Conservation (phyloP, 2,888 invertebrate species). For the Drosophila dives region DNA sequence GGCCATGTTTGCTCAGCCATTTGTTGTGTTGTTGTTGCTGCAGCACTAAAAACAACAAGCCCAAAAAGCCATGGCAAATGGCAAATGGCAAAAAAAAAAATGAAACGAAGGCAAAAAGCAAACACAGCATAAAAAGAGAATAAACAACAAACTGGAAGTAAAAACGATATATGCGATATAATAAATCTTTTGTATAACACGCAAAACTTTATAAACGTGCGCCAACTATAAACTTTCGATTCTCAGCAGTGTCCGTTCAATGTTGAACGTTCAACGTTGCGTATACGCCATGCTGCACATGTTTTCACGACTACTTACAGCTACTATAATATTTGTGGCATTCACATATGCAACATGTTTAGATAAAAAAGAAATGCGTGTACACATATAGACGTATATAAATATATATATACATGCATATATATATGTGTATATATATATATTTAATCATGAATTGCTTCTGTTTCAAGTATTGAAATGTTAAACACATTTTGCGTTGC, state of each 20-base stretch:
- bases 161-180: conserved; percentile 49
- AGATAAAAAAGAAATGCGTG: neutral
- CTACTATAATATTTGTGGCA: conserved; percentile 34
- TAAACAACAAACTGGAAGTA: conserved; percentile 30
- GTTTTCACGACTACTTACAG: conserved; percentile 56
- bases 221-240: conserved; percentile 76
- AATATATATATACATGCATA: no score
- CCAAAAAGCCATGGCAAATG: conserved; percentile 54
- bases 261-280: conserved; percentile 41
- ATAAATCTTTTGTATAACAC: conserved; percentile 77
- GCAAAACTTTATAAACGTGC: conserved; percentile 78
- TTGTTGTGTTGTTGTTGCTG: conserved; percentile 31
- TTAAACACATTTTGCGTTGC: neutral
- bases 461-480: neutral
- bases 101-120: conserved; percentile 49
- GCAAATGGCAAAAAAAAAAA: conserved; percentile 2
- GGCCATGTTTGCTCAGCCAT: conserved; percentile 24
- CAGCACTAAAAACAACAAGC: conserved; percentile 43
- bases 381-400: neutral
- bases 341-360: conserved; percentile 18
- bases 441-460: no score
- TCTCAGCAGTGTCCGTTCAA: conserved; percentile 54
- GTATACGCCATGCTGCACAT: conserved; percentile 68
- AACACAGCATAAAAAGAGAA: conserved; percentile 45
- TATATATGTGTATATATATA: no score